Evolutionary conservation across 2,888 invertebrate species (phyloP).

Genomic region (Hemicrepidius hirtus): DNA sequence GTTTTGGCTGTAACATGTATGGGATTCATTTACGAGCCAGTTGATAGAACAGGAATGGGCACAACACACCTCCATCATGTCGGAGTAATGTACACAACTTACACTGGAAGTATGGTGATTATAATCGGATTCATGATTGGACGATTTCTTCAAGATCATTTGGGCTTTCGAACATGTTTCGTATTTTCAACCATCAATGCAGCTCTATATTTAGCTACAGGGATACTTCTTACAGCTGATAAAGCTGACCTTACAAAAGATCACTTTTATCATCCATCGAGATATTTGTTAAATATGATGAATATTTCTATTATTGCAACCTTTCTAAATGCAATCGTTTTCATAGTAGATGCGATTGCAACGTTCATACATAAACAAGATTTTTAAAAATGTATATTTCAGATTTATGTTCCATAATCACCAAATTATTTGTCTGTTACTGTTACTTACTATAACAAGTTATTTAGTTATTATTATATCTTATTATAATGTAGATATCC

Average conservation of each 20-base stretch:
- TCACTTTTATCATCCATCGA: conserved; percentile 76
- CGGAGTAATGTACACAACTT: conserved; percentile 80
- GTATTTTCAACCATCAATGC: conserved; percentile 79
- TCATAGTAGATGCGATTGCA: conserved; percentile 78
- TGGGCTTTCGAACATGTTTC: conserved; percentile 79
- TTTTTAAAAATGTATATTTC: conserved; percentile 23
- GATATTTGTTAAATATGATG: conserved; percentile 79
- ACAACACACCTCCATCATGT: conserved; percentile 76
- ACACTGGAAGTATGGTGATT: conserved; percentile 80
- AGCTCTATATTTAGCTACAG: conserved; percentile 79
- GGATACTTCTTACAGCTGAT: conserved; percentile 77
- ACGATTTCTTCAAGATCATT: conserved; percentile 77
- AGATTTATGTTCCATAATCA: too few species aligned
- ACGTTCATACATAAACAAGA: conserved; percentile 76
- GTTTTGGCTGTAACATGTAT: conserved; percentile 77
- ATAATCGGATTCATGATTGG: conserved; percentile 78
- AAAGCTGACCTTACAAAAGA: conserved; percentile 70
- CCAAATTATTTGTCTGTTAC: neutral
- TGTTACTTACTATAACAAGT: conserved; percentile 3
- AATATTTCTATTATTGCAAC: conserved; percentile 80
- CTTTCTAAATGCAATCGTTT: conserved; percentile 77
- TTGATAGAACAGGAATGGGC: conserved; percentile 75
- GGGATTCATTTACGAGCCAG: conserved; percentile 79
- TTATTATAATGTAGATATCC: too few species aligned
- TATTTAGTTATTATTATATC: too few species aligned